Conservation (phyloP, 2,797 vertebrate genomes). For the Oreonectes daqikongensis region DNA sequence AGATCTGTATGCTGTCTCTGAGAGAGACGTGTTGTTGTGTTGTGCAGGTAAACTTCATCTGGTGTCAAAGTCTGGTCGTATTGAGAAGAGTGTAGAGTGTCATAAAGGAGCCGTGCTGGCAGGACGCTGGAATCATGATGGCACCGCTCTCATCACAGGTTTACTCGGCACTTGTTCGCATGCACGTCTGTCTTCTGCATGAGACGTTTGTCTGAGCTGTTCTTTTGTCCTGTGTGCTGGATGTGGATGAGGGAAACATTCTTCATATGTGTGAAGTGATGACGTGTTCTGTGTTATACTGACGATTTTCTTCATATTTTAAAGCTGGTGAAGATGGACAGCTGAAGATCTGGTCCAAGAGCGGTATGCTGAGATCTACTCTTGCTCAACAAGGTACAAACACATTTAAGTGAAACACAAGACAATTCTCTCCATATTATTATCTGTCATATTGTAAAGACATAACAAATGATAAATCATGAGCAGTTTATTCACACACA, state of each 20-base stretch:
- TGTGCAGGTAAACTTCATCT: constrained; percentile 92
- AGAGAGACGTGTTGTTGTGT: neutral
- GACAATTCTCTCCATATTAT: neutral
- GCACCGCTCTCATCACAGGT: constrained; percentile 95
- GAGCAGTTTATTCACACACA: no score
- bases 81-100: constrained; percentile 95
- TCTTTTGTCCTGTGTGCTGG: no score
- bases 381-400: constrained; percentile 90
- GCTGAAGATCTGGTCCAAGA: constrained; percentile 99
- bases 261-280: neutral
- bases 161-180: neutral
- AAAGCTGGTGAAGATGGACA: constrained; percentile 94
- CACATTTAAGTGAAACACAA: neutral
- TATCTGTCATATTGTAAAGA: neutral
- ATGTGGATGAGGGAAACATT: neutral
- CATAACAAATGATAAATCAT: no score
- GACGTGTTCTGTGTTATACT: neutral
- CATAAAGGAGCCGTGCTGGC: constrained; percentile 93
- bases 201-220: no score
- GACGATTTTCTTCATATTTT: neutral
- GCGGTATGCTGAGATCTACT: constrained; percentile 95
- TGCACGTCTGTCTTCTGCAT: no score
- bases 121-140: constrained; percentile 94
- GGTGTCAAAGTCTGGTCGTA: constrained; percentile 86
- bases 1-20: no score